phyloP scores from a whole-genome alignment of 1,140 invertebrate genomes.

The Habropoda laboriosa region DNA sequence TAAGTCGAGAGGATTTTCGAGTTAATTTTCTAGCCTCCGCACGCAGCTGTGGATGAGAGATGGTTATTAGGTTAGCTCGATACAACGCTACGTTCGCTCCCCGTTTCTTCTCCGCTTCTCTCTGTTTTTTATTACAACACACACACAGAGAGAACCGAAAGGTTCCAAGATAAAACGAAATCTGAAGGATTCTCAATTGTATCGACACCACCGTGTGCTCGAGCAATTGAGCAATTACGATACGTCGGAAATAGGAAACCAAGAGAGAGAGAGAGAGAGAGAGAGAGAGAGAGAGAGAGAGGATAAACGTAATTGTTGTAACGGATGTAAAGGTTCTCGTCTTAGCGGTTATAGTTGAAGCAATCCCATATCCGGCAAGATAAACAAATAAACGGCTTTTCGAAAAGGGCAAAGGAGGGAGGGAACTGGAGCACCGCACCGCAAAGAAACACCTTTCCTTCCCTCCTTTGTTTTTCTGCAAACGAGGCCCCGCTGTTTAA shows the following conservation, averaged over 20 bases:
- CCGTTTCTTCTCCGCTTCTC: background rate
- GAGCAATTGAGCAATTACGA: too few relatives aligned
- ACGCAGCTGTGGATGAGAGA: slow-evolving; percentile 51
- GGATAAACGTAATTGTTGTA: background rate
- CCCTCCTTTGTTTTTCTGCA: slow-evolving; percentile 14
- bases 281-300: too few relatives aligned
- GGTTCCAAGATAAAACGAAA: background rate
- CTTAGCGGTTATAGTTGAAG: background rate
- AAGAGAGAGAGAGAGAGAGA: too few relatives aligned
- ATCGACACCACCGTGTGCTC: too few relatives aligned
- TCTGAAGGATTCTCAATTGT: background rate
- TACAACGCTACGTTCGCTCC: slow-evolving; percentile 49
- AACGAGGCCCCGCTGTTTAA: slow-evolving; percentile 20
- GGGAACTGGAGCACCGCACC: slow-evolving; percentile 30
- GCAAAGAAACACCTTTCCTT: background rate
- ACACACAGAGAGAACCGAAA: too few relatives aligned
- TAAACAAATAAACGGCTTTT: slow-evolving; percentile 55
- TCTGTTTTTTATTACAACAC: background rate
- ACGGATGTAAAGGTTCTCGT: background rate
- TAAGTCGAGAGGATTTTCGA: slow-evolving; percentile 48
- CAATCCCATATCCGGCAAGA: background rate
- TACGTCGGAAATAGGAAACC: too few relatives aligned
- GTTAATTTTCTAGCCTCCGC: slow-evolving; percentile 38
- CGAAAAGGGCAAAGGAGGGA: too few relatives aligned
- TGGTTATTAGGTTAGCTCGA: slow-evolving; percentile 53